Evolutionary conservation across 2,888 invertebrate species (phyloP), one percentile per base, ranked within the genome.

Genomic region (Meloe dianella): DNA sequence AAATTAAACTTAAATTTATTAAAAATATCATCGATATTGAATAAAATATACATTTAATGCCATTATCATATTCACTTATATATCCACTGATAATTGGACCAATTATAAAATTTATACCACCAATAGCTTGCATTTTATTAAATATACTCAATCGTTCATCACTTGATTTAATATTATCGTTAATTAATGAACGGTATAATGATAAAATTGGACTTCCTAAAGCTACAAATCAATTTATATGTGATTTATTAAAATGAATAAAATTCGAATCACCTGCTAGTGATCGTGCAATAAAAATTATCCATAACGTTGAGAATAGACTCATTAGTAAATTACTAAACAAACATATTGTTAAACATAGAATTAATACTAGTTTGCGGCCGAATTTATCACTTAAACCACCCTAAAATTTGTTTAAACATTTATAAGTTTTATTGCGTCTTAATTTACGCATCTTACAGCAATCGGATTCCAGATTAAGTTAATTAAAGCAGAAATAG

Each of bases 361-460:
- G 61, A 0, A 67, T 20, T n/a, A 67, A 24, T 0, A 64, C 59
- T 1, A 14, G 58, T 64, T 64, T 67, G 2, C 67, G 29, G n/a
- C 67, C 67, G 1, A 67, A 32, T 20, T n/a, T 61, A 20, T 67
- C 67, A 30, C 67, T 59, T 27, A 67, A 59, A 61, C 67, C 64
- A 5, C 67, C 67, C 67, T 61, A 47, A 61, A 67, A 47, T 51
- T 1, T 17, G 9, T 27, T 61, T 47, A 51, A 30, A 20, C 6
- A n/a, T 0, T 27, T 57, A 58, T 38, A 27, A 54, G 20, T 64
- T 41, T 1, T 24, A 20, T 14, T 14, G 7, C n/a, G n/a, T n/a
- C 12, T 57, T 4, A 17, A 20, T 12, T 32, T 29, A 3, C 4
- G 12, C 2, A 41, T 38, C 47, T 67, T 67, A 67, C 67, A 47